A percentile compares a stretch with the other conserved stretches of the same genome.
Evolutionary conservation across 2,113 vertebrate genomes (phyloP).

Genomic region (Rhegmatorhina hoffmannsi): DNA sequence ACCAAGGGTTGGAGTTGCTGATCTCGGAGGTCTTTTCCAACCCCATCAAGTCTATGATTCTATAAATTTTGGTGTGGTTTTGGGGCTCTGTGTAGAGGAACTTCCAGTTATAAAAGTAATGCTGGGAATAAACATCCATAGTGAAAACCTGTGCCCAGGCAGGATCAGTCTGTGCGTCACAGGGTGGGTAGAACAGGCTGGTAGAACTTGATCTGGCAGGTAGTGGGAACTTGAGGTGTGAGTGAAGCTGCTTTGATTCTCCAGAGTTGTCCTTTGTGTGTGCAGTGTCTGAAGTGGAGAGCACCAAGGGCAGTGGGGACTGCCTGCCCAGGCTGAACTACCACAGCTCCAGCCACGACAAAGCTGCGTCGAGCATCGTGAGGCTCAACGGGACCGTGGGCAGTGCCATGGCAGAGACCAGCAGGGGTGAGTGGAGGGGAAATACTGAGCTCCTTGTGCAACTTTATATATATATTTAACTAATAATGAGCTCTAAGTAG

Average conservation of each 20-base stretch:
- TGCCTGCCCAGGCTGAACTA: conserved; percentile 74
- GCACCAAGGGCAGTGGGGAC: conserved; percentile 78
- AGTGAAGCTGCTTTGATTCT: background rate
- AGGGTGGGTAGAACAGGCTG: rapidly evolving
- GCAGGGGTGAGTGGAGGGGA: conserved; percentile 58
- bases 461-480: rapidly evolving
- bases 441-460: background rate
- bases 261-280: background rate
- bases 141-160: background rate
- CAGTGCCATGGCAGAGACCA: background rate
- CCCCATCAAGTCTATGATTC: too few relatives aligned
- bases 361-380: conserved; percentile 73
- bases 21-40: too few relatives aligned
- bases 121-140: background rate
- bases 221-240: background rate
- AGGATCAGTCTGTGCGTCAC: rapidly evolving
- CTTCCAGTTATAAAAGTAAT: background rate
- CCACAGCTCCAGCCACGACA: conserved; percentile 22
- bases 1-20: too few relatives aligned
- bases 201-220: background rate
- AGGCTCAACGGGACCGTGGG: conserved; percentile 52
- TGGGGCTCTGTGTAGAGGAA: background rate
- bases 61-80: background rate
- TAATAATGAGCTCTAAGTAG: background rate
- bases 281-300: conserved; percentile 79